phyloP scores from a whole-genome alignment of 1,140 invertebrate species.

The Aphelinus certus region DNA sequence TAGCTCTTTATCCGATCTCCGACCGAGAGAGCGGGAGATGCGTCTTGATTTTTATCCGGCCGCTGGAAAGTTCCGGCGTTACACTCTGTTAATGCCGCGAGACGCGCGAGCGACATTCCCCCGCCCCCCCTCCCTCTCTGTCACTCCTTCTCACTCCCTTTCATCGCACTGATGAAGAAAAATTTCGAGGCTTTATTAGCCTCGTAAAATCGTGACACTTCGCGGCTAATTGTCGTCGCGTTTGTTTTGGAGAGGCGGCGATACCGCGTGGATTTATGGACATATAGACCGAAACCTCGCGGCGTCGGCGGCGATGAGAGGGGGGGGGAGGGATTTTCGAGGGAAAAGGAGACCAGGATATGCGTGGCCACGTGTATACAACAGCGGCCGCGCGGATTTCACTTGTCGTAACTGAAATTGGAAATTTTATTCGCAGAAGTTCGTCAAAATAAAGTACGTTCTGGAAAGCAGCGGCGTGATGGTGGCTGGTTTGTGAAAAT shows the following conservation, averaged over 20 bases:
- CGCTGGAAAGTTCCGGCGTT: constrained; percentile 35
- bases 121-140: no score
- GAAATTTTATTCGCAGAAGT: no score
- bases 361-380: background rate
- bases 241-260: no score
- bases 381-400: constrained; percentile 12
- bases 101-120: background rate
- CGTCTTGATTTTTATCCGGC: constrained; percentile 32
- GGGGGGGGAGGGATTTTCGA: background rate
- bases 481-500: no score
- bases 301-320: no score
- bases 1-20: no score
- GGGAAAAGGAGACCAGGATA: constrained; percentile 3
- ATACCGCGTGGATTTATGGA: no score
- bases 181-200: constrained; percentile 30
- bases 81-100: constrained; percentile 37
- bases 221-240: background rate
- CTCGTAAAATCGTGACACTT: constrained; percentile 31
- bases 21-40: background rate
- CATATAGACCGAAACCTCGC: no score
- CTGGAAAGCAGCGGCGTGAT: no score
- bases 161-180: constrained; percentile 2
- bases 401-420: background rate
- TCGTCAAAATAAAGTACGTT: no score
- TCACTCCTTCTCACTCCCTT: background rate